phyloP scores from a whole-genome alignment of 1,140 invertebrate genomes.

The Tetraneura akinire region DNA sequence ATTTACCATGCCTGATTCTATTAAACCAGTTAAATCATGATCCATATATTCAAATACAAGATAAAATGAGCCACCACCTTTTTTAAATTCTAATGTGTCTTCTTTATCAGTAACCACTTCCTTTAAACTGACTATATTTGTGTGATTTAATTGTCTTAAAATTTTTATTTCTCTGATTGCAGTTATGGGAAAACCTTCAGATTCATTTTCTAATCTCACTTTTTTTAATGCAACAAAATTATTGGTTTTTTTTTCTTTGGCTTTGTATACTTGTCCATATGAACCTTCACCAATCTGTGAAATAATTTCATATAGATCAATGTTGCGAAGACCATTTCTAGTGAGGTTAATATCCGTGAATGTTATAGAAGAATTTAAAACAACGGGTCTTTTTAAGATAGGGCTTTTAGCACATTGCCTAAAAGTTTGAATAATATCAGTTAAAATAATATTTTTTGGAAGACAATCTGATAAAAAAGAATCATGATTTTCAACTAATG shows the following conservation, averaged over 20 bases:
- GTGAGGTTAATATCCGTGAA: conserved; percentile 23
- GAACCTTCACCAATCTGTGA: conserved; percentile 98
- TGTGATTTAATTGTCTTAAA: conserved; percentile 92
- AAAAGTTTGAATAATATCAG: conserved; percentile 37
- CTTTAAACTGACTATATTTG: conserved; percentile 95
- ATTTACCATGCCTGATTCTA: conserved; percentile 95
- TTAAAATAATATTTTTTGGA: conserved; percentile 48
- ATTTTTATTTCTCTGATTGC: conserved; percentile 99
- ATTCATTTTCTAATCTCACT: conserved; percentile 97
- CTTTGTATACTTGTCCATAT: conserved; percentile 98
- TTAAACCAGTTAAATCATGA: conserved; percentile 97
- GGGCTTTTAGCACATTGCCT: conserved; percentile 45
- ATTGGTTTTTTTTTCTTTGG: conserved; percentile 68
- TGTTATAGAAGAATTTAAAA: conserved; percentile 22
- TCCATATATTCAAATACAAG: conserved; percentile 99
- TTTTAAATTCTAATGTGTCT: conserved; percentile 90
- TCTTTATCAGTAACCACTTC: conserved; percentile 99
- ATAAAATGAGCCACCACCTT: conserved; percentile 97
- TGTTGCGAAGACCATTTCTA: conserved; percentile 84
- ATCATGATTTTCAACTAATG: conserved; percentile 46
- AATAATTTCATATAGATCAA: conserved; percentile 79
- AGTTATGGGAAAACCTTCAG: conserved; percentile 99
- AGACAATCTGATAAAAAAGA: conserved; percentile 44
- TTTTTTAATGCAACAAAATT: conserved; percentile 93
- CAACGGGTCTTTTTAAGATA: conserved; percentile 40